Evolutionary conservation across 2,797 vertebrate genomes (phyloP), one percentile per base, ranked within the genome.

Genomic region (Strix occidentalis): DNA sequence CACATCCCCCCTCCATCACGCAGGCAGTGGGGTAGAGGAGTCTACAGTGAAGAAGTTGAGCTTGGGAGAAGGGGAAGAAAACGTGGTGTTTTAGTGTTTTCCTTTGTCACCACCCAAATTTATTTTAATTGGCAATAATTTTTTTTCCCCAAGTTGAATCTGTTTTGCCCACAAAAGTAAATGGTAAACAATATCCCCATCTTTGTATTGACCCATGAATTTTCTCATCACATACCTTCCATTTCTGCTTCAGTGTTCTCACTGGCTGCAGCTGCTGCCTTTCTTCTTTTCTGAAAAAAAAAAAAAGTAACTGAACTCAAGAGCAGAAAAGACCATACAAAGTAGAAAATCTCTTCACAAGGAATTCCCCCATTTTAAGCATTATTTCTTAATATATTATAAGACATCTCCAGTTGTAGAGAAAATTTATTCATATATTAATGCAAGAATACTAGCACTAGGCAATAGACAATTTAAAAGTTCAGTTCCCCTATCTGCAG

Each of bases 201-300:
- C 51, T 82, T 87, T 57, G 16, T 25, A 75, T 21, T 7, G 2
- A 46, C 51, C 11, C 18, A 41, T 26, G 33, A 24, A 15, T 45
- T 43, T 43, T 45, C 43, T 45, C 16, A 45, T 45, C 8, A 17
- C 17, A 9, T 45, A 45, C 43, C 43, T 45, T 45, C 98, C 16
- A 29, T 61, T 65, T 90, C 79, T 5, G 29, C 71, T 61, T 81
- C 96, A 9, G 58, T 9, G 51, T 45, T 95, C 79, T 96, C 96
- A 85, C 53, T 96, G 19, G 83, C 23, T 57, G 56, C 75, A 93
- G 90, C 86, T 88, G 87, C 88, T 76, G 91, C 71, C 87, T 98
- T 98, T 81, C 98, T 92, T 95, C 93, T 98, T 75, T 91, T 96
- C 93, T 89, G 9, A 4, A 56, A 11, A 3, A 66, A 31, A 25